Evolutionary conservation across 1,140 invertebrate species (phyloP).

Genomic region (Caenorhabditis latens): DNA sequence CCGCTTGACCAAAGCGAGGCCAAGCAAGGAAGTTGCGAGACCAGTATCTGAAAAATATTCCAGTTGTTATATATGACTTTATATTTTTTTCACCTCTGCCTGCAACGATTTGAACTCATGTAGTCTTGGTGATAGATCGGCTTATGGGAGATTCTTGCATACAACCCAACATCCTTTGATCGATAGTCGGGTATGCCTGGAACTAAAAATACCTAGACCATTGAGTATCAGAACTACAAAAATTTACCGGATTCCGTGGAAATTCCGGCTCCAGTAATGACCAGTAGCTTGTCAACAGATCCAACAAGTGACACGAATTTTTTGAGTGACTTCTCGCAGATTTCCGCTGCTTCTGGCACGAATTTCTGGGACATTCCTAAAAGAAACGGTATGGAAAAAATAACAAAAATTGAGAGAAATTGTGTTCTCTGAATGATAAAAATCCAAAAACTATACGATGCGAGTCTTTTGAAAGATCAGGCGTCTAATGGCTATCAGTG

Average conservation of each 20-base stretch:
- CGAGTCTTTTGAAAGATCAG: too few relatives aligned
- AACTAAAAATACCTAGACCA: constrained; percentile 51
- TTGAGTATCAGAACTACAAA: neutral
- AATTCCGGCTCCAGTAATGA: constrained; percentile 92
- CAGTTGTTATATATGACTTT: neutral
- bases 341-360: neutral
- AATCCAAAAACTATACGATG: too few relatives aligned
- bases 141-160: constrained; percentile 86
- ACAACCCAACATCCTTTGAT: constrained; percentile 91
- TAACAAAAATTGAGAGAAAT: neutral
- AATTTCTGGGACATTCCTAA: constrained; percentile 18
- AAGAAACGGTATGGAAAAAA: neutral
- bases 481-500: neutral
- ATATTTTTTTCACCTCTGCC: constrained; percentile 82
- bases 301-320: neutral
- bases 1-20: constrained; percentile 82
- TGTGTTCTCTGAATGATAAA: neutral
- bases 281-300: constrained; percentile 78
- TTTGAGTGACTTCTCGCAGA: constrained; percentile 29
- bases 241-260: constrained; percentile 91
- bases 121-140: constrained; percentile 89
- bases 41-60: constrained; percentile 84
- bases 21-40: constrained; percentile 93
- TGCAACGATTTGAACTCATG: constrained; percentile 82
- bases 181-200: constrained; percentile 84